Conservation (phyloP, 37 sponge, comb jelly and placozoan genomes). For the Eunapius fragilis region DNA sequence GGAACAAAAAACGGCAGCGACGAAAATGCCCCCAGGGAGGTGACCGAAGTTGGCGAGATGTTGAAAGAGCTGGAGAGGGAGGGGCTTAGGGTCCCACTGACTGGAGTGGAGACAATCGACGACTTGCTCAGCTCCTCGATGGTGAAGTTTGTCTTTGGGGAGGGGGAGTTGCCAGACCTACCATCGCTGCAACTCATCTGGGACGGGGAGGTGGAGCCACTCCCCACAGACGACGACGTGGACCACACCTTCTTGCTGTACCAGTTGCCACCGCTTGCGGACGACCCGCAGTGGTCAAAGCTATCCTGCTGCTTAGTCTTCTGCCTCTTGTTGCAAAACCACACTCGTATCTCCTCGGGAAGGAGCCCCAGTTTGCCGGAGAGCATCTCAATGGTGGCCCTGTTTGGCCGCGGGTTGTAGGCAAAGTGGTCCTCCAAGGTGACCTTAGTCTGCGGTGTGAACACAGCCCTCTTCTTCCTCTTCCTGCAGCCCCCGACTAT, state of each 20-base stretch:
- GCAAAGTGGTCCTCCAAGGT: slow-evolving; percentile 67
- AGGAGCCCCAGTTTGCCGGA: slow-evolving; percentile 78
- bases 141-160: slow-evolving; percentile 58
- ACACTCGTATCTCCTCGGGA: slow-evolving; percentile 89
- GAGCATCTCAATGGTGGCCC: slow-evolving; percentile 65
- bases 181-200: background rate
- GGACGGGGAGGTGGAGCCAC: slow-evolving; percentile 12
- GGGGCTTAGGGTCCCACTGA: background rate
- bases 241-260: slow-evolving; percentile 2
- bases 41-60: background rate
- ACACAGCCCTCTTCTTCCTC: slow-evolving; percentile 87
- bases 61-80: slow-evolving; percentile 40
- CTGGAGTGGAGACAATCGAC: slow-evolving; percentile 17
- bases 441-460: slow-evolving; percentile 60
- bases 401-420: slow-evolving; percentile 73
- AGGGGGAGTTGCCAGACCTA: slow-evolving; percentile 5
- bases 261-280: background rate
- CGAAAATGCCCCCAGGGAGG: background rate
- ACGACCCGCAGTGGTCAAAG: background rate
- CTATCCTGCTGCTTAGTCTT: slow-evolving; percentile 60
- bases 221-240: slow-evolving; percentile 31
- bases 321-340: slow-evolving; percentile 95
- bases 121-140: slow-evolving; percentile 87
- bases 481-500: slow-evolving; percentile 47
- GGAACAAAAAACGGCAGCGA: background rate